Conservation (phyloP, 1,140 invertebrate species). For the Drosophila athabasca region DNA sequence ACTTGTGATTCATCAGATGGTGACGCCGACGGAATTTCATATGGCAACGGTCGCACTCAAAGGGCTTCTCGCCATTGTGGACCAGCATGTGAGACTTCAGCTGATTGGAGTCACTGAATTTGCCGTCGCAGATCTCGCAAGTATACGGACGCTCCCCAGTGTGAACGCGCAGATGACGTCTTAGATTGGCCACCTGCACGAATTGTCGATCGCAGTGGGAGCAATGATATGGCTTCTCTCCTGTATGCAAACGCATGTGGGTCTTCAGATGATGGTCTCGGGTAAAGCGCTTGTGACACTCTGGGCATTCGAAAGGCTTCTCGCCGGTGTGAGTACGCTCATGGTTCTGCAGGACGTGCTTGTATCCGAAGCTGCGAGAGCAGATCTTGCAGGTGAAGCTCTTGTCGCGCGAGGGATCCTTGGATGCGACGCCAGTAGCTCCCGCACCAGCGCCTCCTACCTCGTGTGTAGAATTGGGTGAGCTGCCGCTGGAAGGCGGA, state of each 20-base stretch:
- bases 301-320: constrained; percentile 97
- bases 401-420: constrained; percentile 88
- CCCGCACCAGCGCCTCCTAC: constrained; percentile 25
- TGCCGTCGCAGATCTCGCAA: constrained; percentile 93
- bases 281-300: constrained; percentile 97
- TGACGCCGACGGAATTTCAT: constrained; percentile 92
- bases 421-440: constrained; percentile 76
- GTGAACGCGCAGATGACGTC: constrained; percentile 96
- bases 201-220: constrained; percentile 95
- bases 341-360: constrained; percentile 97
- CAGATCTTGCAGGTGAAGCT: constrained; percentile 95
- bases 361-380: constrained; percentile 95
- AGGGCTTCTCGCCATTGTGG: constrained; percentile 95
- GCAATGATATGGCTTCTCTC: constrained; percentile 96
- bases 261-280: constrained; percentile 98
- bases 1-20: constrained; percentile 94
- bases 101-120: constrained; percentile 97
- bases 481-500: constrained; percentile 84
- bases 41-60: constrained; percentile 90
- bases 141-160: constrained; percentile 97
- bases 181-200: constrained; percentile 96
- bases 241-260: constrained; percentile 95
- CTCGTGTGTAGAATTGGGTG: constrained; percentile 84
- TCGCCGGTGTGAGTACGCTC: constrained; percentile 98
- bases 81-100: constrained; percentile 95